phyloP scores from a whole-genome alignment of 92 coral and sea anemone genomes.

The Metridium senile region DNA sequence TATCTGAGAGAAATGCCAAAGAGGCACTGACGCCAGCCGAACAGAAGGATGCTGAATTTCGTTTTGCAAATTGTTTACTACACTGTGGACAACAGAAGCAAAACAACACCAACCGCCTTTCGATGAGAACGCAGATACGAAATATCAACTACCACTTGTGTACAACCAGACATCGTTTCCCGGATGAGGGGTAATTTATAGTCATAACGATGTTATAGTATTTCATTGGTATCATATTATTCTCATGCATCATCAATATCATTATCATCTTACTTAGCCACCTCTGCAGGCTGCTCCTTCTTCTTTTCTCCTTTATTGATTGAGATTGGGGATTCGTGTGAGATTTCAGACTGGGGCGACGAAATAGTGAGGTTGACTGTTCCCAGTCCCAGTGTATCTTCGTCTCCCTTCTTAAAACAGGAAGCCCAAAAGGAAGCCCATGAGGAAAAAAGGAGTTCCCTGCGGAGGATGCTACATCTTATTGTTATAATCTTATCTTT shows the following conservation, averaged over 20 bases:
- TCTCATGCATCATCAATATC: background rate
- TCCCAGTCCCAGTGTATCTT: too few relatives aligned
- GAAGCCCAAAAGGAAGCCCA: too few relatives aligned
- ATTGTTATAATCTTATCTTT: too few relatives aligned
- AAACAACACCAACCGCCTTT: constrained; percentile 38
- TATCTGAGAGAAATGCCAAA: constrained; percentile 57
- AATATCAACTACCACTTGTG: constrained; percentile 35
- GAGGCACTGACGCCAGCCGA: constrained; percentile 38
- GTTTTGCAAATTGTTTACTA: constrained; percentile 47
- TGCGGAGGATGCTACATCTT: too few relatives aligned
- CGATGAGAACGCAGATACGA: constrained; percentile 47
- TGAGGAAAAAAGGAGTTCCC: too few relatives aligned
- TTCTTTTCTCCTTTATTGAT: background rate
- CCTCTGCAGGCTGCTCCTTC: background rate
- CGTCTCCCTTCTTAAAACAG: background rate
- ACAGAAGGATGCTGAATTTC: constrained; percentile 31
- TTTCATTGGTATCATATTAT: background rate
- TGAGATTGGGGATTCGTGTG: background rate
- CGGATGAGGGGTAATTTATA: constrained; percentile 49
- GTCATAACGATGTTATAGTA: background rate
- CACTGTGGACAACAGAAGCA: constrained; percentile 49
- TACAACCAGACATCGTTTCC: constrained; percentile 49
- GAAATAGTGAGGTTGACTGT: too few relatives aligned
- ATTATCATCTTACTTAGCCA: background rate
- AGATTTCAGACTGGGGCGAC: too few relatives aligned